phyloP scores from a whole-genome alignment of 2,113 vertebrate species.

The Trematomus loennbergii region DNA sequence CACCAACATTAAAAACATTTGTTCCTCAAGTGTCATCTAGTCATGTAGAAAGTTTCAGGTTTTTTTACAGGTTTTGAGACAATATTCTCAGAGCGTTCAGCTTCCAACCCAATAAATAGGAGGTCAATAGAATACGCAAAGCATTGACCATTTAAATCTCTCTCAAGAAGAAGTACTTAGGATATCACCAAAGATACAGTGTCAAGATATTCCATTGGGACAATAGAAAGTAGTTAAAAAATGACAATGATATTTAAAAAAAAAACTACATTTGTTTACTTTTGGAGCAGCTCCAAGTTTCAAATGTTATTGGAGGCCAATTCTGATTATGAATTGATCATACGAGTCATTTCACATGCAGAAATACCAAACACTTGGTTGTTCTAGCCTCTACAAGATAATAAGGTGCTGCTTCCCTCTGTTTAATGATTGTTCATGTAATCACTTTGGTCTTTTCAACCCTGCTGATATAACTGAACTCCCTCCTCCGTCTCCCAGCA shows the following conservation, averaged over 20 bases:
- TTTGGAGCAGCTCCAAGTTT: not conserved
- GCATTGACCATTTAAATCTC: not conserved
- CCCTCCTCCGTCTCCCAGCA: slow-evolving; percentile 7
- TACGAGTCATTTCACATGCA: not conserved
- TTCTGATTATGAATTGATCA: not conserved
- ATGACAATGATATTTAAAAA: no score
- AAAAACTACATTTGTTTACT: not conserved
- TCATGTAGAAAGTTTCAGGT: not conserved
- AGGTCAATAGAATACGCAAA: not conserved
- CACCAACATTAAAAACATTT: not conserved
- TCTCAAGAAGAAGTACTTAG: not conserved
- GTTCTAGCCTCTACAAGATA: not conserved
- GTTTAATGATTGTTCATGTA: not conserved
- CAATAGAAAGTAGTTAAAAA: not conserved
- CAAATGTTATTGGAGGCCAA: not conserved
- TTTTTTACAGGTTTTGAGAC: not conserved
- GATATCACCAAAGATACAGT: not conserved
- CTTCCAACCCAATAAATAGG: not conserved
- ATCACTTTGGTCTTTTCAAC: not conserved
- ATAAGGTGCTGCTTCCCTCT: not conserved
- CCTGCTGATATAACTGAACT: not conserved
- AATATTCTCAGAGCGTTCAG: not conserved
- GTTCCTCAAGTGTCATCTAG: no score
- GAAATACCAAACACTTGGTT: not conserved
- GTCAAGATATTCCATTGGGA: not conserved